A percentile compares a stretch with the other conserved stretches of the same genome.
These are phyloP conservation scores for Urocolius indicus DNA, from an alignment of 2,113 vertebrate species.

Conservation along the genomic window DNA sequence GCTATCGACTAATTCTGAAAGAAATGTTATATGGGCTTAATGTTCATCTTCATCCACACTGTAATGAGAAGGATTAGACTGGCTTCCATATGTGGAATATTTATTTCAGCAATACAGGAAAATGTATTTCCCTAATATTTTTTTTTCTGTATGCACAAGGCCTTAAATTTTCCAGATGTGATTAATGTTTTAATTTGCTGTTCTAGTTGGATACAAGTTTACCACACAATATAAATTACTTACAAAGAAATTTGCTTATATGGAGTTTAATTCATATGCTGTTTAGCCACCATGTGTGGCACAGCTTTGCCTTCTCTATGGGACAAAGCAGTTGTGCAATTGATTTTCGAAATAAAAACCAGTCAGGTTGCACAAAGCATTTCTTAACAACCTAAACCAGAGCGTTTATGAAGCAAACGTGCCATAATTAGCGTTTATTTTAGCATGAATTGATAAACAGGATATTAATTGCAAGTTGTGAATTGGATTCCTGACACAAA, in stretches of 20 bases:
- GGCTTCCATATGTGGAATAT: constrained; percentile 84
- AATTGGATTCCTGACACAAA: constrained; percentile 48
- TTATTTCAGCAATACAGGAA: constrained; percentile 88
- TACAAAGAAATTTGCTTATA: constrained; percentile 86
- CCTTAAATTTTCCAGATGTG: constrained; percentile 86
- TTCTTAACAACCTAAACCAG: constrained; percentile 59
- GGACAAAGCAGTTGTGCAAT: constrained; percentile 55
- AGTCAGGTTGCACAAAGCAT: constrained; percentile 54
- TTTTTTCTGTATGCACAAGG: constrained; percentile 79
- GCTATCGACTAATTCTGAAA: constrained; percentile 87
- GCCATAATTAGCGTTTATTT: constrained; percentile 65
- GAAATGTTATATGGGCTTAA: constrained; percentile 87
- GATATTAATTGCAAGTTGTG: constrained; percentile 62
- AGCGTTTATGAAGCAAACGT: constrained; percentile 61
- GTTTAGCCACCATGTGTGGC: constrained; percentile 82
- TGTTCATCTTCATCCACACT: constrained; percentile 86
- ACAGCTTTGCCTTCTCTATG: constrained; percentile 63
- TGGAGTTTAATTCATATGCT: constrained; percentile 83
- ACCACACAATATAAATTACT: constrained; percentile 86
- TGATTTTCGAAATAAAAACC: constrained; percentile 74
- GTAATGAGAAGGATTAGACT: constrained; percentile 88
- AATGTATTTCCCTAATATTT: constrained; percentile 88
- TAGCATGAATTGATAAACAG: constrained; percentile 56
- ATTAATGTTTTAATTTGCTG: constrained; percentile 90
- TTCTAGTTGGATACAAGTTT: constrained; percentile 87